phyloP scores from a whole-genome alignment of 2,797 vertebrate species.

The Cyclura pinguis region DNA sequence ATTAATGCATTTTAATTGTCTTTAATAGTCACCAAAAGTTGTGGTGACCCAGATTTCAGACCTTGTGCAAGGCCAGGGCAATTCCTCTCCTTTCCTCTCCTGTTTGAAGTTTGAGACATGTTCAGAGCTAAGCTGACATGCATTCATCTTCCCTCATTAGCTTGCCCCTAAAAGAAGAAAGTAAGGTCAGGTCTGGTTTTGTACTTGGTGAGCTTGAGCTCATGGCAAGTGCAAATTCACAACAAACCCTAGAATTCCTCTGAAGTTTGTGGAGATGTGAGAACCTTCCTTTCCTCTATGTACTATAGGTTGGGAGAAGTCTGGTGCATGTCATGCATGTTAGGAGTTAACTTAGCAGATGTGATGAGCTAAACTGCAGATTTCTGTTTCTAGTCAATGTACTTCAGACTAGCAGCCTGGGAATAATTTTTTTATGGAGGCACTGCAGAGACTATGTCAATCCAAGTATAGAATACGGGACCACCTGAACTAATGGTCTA shows the following conservation, averaged over 20 bases:
- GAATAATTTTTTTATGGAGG: not conserved
- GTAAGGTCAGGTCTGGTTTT: not conserved
- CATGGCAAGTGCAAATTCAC: not conserved
- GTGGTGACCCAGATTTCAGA: not conserved
- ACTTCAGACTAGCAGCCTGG: not conserved
- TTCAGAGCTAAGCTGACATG: not conserved
- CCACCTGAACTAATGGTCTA: not conserved
- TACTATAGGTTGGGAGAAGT: not conserved
- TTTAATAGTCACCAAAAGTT: not conserved
- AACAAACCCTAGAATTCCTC: not conserved
- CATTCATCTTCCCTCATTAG: not conserved
- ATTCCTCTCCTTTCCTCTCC: not conserved
- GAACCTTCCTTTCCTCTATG: not conserved
- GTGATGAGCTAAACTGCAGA: not conserved
- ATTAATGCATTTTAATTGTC: not conserved
- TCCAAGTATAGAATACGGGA: not conserved
- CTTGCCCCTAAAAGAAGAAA: not conserved
- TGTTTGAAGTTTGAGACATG: not conserved
- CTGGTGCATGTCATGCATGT: not conserved
- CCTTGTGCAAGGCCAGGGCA: not conserved
- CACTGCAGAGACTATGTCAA: not conserved
- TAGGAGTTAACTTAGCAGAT: not conserved
- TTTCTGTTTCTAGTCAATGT: not conserved
- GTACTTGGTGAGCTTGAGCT: not conserved
- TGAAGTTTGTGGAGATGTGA: not conserved